Percentiles rank a stretch among this genome's conserved stretches.
Evolutionary conservation across 2,888 invertebrate species (phyloP).

Genomic region (Dolomedes plantarius): DNA sequence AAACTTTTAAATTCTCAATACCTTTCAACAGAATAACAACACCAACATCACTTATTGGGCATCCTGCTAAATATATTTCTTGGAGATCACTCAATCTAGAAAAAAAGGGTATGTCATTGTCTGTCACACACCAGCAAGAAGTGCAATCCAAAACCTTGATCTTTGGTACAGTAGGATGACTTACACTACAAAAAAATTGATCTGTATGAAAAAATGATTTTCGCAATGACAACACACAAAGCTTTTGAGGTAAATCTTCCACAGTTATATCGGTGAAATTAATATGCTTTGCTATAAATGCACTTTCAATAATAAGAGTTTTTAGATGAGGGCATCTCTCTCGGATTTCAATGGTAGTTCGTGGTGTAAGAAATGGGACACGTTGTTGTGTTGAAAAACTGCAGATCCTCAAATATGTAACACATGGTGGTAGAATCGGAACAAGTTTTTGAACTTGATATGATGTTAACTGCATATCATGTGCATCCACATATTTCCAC

Average conservation of each 20-base stretch:
- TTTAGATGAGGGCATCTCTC: conserved; percentile 54
- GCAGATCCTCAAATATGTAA: conserved; percentile 48
- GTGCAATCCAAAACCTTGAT: conserved; percentile 58
- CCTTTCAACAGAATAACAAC: conserved; percentile 33
- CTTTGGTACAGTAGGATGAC: conserved; percentile 61
- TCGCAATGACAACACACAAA: conserved; percentile 47
- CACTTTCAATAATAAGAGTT: conserved; percentile 61
- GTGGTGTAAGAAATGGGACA: conserved; percentile 51
- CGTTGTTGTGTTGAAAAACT: conserved; percentile 52
- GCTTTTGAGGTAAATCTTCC: conserved; percentile 62
- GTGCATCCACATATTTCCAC: conserved; percentile 65
- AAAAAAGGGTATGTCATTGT: conserved; percentile 62
- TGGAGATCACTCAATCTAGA: conserved; percentile 57
- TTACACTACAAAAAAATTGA: conserved; percentile 65
- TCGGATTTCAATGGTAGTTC: conserved; percentile 43
- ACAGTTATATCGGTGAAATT: conserved; percentile 66
- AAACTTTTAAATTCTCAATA: conserved; percentile 44
- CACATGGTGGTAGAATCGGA: conserved; percentile 51
- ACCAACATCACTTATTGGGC: conserved; percentile 45
- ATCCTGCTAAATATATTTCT: conserved; percentile 52
- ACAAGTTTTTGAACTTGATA: conserved; percentile 62
- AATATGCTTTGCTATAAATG: conserved; percentile 57
- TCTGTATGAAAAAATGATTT: conserved; percentile 68
- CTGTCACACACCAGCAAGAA: conserved; percentile 58
- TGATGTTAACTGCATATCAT: conserved; percentile 61